phyloP scores from a whole-genome alignment of 2,888 invertebrate species.

The Nephrotoma appendiculata region DNA sequence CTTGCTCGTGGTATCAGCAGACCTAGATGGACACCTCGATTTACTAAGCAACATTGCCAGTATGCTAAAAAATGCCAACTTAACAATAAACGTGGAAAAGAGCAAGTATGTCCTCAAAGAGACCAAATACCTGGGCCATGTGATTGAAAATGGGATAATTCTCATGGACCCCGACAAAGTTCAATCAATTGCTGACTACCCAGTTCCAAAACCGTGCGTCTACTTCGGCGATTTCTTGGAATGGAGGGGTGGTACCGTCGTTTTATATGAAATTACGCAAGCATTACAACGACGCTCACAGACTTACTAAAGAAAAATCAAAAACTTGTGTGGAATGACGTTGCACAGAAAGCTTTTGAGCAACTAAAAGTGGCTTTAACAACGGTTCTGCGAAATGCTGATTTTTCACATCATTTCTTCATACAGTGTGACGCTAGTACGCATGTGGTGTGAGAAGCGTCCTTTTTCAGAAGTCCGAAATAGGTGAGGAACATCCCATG shows the following conservation, averaged over 20 bases:
- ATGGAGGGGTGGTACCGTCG: slow-evolving; percentile 14
- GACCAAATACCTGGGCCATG: not conserved
- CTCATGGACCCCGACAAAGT: not conserved
- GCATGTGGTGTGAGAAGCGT: not conserved
- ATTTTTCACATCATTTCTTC: not conserved
- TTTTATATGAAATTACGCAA: not conserved
- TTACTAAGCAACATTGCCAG: slow-evolving; percentile 3
- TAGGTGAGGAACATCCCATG: not conserved
- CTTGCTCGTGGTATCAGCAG: too few species aligned
- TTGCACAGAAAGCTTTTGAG: slow-evolving; percentile 5
- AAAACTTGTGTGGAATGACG: not conserved
- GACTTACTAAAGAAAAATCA: not conserved
- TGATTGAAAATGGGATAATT: not conserved
- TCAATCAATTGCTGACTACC: slow-evolving; percentile 5
- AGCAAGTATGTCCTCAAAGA: too few species aligned
- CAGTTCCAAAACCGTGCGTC: slow-evolving; percentile 8
- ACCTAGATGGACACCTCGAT: not conserved
- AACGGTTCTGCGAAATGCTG: not conserved
- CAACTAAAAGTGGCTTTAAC: not conserved
- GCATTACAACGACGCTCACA: slow-evolving; percentile 7
- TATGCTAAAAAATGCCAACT: slow-evolving; percentile 1
- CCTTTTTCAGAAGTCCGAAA: not conserved
- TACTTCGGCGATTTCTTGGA: slow-evolving; percentile 9
- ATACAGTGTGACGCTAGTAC: not conserved
- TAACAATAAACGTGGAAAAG: too few species aligned